These are phyloP conservation scores for Eubasilissa regina DNA, from an alignment of 1,140 invertebrate species.

Conservation along the genomic window DNA sequence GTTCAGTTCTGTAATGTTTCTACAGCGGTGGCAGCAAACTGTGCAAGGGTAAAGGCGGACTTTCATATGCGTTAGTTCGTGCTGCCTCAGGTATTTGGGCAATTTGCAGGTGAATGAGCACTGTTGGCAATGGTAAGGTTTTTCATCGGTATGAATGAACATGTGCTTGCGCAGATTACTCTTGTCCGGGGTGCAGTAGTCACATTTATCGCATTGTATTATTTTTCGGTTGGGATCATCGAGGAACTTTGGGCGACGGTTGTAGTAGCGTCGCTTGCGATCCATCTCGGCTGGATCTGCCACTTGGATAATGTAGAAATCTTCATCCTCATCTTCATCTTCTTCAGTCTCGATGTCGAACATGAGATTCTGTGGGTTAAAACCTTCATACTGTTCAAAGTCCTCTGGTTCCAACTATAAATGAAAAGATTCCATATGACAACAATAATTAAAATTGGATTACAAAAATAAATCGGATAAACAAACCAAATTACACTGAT, in stretches of 20 bases:
- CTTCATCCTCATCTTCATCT: conserved; percentile 28
- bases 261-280: conserved; percentile 20
- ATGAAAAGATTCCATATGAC: neutral
- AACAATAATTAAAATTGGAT: neutral
- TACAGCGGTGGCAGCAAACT: conserved; percentile 34
- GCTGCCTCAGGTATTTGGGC: conserved; percentile 34
- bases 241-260: neutral
- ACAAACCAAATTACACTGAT: too few species aligned
- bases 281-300: conserved; percentile 2
- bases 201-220: conserved; percentile 35
- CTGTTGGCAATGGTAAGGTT: conserved; percentile 28
- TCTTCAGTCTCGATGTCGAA: conserved; percentile 17
- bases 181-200: conserved; percentile 26
- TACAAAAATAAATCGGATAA: neutral
- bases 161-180: conserved; percentile 39
- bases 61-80: conserved; percentile 44
- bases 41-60: conserved; percentile 24
- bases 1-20: conserved; percentile 34
- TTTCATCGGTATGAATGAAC: conserved; percentile 34
- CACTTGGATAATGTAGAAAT: conserved; percentile 43
- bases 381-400: neutral
- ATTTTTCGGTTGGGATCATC: conserved; percentile 3
- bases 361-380: neutral
- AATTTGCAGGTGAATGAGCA: conserved; percentile 39
- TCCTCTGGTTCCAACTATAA: conserved; percentile 12